Evolutionary conservation across 1,140 invertebrate genomes (phyloP).

Genomic region (Dinothrombium tinctorium): DNA sequence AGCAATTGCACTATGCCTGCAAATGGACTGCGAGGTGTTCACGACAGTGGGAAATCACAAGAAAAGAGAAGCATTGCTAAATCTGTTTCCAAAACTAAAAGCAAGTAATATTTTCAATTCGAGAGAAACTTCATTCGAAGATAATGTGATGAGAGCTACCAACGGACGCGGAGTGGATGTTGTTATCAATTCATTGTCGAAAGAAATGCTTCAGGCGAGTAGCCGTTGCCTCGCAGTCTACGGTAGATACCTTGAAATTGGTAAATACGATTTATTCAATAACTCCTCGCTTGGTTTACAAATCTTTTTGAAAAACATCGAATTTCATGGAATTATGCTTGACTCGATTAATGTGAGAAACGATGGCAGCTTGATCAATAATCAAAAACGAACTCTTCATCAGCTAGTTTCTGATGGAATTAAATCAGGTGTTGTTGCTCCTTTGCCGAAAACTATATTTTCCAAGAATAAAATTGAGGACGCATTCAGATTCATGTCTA

Average conservation of each 20-base stretch:
- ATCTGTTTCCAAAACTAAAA: conserved; percentile 49
- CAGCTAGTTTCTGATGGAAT: conserved; percentile 56
- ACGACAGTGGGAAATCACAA: conserved; percentile 51
- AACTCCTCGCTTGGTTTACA: conserved; percentile 73
- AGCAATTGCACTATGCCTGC: conserved; percentile 68
- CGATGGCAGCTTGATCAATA: conserved; percentile 16
- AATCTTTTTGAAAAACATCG: conserved; percentile 77
- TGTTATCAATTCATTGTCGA: conserved; percentile 38
- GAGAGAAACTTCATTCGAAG: conserved; percentile 68
- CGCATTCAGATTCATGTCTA: conserved; percentile 81
- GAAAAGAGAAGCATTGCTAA: conserved; percentile 65
- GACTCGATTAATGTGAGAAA: conserved; percentile 38
- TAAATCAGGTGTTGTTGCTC: conserved; percentile 51
- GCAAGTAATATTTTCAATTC: conserved; percentile 73
- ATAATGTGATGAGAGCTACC: conserved; percentile 48
- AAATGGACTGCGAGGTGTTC: conserved; percentile 58
- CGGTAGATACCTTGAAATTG: conserved; percentile 85
- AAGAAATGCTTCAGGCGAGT: conserved; percentile 58
- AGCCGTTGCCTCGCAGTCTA: conserved; percentile 63
- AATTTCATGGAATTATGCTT: conserved; percentile 83
- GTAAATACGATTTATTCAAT: conserved; percentile 82
- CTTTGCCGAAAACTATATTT: conserved; percentile 56
- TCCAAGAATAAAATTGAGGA: conserved; percentile 59
- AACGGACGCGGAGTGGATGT: conserved; percentile 41
- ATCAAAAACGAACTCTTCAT: conserved; percentile 16